Evolutionary conservation across 2,113 vertebrate species (phyloP).

Genomic region (Ctenomys sociabilis): DNA sequence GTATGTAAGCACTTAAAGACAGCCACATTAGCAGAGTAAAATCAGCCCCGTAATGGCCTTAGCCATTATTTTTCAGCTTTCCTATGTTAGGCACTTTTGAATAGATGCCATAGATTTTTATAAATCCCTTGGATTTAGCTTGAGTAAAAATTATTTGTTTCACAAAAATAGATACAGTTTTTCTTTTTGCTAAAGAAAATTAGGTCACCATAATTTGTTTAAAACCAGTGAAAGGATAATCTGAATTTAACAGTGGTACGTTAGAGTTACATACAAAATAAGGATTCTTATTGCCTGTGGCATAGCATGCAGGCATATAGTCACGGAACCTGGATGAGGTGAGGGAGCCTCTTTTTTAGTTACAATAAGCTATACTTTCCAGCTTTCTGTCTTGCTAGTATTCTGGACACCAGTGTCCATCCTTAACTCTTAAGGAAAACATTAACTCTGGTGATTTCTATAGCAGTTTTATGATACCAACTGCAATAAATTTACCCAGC

Average conservation of each 20-base stretch:
- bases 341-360: background rate
- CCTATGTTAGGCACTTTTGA: constrained; percentile 49
- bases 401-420: constrained; percentile 1
- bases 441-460: background rate
- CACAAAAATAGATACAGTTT: background rate
- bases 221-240: constrained; percentile 72
- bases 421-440: constrained; percentile 37
- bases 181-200: background rate
- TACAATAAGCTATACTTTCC: background rate
- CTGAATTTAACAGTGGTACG: constrained; percentile 68
- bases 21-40: constrained; percentile 32
- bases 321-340: background rate
- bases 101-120: constrained; percentile 65
- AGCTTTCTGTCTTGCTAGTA: background rate
- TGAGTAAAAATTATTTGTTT: constrained; percentile 68
- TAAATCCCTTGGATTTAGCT: constrained; percentile 67
- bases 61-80: constrained; percentile 39
- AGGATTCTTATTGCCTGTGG: constrained; percentile 29
- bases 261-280: constrained; percentile 59
- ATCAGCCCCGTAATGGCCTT: constrained; percentile 43
- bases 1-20: constrained; percentile 44
- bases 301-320: constrained; percentile 13
- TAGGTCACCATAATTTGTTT: constrained; percentile 64
- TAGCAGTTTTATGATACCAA: background rate
- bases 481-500: background rate